Evolutionary conservation across 2,888 invertebrate species (phyloP), one percentile per base, ranked within the genome.

Genomic region (Tenthredo amoena): DNA sequence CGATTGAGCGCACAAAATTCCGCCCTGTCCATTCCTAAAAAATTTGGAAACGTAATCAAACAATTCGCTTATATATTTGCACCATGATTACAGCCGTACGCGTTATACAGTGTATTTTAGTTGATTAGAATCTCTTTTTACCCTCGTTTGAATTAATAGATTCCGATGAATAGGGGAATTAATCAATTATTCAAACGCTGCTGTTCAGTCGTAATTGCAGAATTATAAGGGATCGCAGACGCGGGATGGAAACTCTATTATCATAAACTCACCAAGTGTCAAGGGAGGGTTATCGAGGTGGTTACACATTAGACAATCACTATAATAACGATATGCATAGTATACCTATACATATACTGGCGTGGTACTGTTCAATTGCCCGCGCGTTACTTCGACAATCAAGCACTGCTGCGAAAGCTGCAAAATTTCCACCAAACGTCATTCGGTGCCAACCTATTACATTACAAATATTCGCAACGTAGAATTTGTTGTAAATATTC

Each of bases 201-300:
- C 65, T 50, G 62, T 40, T 58, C 62, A 37, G 21, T 81, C 37
- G 81, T 37, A 62, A 81, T 81, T 47, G 81, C 26, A 26, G 77
- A 34, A 77, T 77, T 77, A 77, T 50, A 77, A 55, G 15, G 55
- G 77, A 21, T 34, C 55, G 55, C 55, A n/a, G 50, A 21, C 21
- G 1, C 2, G 55, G 50, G 34, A 77, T 31, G 34, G 34, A 18
- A n/a, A 77, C 18, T 77, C 77, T 55, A 31, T 47, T 34, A 58
- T 62, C 21, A 62, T 81, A 21, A 81, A 62, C 81, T 62, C 62
- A 40, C 37, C 37, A 40, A 81, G 62, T 81, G 62, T 81, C 62
- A 81, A 81, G 26, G 62, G 81, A 62, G 81, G 62, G 40, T 81
- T 81, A 50, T 81, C 81, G 43, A 40, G 58, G 40, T 12, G 10